These are phyloP conservation scores for Conus canariensis DNA, from an alignment of 2,888 invertebrate species.

Conservation along the genomic window DNA sequence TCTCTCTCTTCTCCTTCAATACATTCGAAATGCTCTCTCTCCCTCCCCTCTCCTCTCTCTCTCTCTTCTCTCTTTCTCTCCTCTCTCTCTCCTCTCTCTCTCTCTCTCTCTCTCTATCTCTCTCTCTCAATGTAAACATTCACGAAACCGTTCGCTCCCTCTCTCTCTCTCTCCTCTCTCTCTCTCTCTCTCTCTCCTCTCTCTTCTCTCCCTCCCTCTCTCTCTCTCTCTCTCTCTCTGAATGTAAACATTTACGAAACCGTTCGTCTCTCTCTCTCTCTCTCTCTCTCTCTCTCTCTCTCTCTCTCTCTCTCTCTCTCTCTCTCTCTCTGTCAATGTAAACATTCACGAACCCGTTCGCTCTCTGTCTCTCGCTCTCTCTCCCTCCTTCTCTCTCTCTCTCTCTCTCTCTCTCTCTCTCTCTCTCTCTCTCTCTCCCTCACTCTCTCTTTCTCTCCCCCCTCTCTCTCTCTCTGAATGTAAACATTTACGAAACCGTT, in stretches of 20 bases:
- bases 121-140: too few relatives aligned
- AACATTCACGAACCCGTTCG: too few relatives aligned
- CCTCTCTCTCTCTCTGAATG: too few relatives aligned
- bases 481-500: too few relatives aligned
- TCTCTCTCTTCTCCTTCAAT: too few relatives aligned
- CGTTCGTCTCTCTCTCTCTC: not conserved
- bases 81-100: not conserved
- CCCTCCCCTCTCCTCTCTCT: not conserved
- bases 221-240: not conserved
- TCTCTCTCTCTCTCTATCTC: not conserved
- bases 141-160: too few relatives aligned
- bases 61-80: not conserved
- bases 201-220: not conserved
- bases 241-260: too few relatives aligned
- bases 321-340: not conserved
- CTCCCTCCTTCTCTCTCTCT: not conserved
- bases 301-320: slow-evolving; percentile 34
- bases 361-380: not conserved
- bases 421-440: slow-evolving; percentile 2
- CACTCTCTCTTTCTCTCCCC: too few relatives aligned
- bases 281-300: slow-evolving; percentile 24
- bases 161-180: not conserved
- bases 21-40: not conserved
- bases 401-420: slow-evolving; percentile 36
- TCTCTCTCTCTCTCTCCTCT: slow-evolving; percentile 1